These are phyloP conservation scores for Illadopsis cleaveri DNA, from an alignment of 2,113 vertebrate genomes.

Conservation along the genomic window DNA sequence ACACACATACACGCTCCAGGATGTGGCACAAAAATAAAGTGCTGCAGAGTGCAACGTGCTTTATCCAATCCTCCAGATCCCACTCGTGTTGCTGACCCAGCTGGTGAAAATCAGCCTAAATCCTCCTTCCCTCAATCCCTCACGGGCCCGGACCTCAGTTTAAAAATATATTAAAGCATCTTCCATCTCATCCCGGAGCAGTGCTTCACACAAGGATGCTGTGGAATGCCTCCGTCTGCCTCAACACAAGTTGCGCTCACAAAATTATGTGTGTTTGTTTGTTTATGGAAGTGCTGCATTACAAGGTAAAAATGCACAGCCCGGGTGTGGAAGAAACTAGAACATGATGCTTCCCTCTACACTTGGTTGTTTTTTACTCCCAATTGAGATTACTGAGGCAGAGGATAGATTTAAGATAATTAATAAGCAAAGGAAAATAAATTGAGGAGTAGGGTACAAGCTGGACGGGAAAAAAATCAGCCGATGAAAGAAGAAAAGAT, in stretches of 20 bases:
- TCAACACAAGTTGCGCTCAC: neutral
- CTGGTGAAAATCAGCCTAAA: neutral
- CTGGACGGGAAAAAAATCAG: neutral
- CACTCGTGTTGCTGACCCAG: neutral
- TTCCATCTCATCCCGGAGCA: neutral
- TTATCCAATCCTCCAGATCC: neutral
- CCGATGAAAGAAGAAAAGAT: neutral
- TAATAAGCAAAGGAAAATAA: neutral
- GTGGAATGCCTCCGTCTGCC: accelerated
- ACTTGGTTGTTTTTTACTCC: neutral
- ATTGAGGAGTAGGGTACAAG: accelerated
- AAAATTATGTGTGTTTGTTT: neutral
- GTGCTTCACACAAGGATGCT: neutral
- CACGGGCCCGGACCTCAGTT: neutral
- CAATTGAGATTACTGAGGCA: neutral
- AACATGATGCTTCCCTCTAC: neutral
- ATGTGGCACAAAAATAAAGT: neutral
- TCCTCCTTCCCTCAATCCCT: neutral
- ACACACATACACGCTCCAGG: accelerated
- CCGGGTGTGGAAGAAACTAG: neutral
- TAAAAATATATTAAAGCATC: neutral
- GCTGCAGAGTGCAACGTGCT: neutral
- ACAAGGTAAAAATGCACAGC: neutral
- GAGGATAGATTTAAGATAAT: neutral
- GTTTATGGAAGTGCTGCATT: neutral